phyloP scores from a whole-genome alignment of 2,113 vertebrate species.

The Mustelus asterias region DNA sequence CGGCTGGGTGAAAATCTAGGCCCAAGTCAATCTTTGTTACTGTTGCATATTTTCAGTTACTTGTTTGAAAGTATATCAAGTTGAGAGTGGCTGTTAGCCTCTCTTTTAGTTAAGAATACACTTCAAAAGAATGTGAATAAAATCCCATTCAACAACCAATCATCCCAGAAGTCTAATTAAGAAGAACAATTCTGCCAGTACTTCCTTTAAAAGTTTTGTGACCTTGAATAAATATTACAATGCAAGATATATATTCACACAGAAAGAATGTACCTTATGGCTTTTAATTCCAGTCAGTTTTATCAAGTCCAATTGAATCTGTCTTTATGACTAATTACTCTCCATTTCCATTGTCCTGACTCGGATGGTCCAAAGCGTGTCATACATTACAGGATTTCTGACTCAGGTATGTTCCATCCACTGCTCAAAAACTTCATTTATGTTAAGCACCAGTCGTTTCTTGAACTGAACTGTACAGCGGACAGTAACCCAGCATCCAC shows the following conservation, averaged over 20 bases:
- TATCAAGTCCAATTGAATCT: background rate
- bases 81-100: background rate
- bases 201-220: background rate
- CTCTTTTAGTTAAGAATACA: background rate
- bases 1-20: too few species aligned
- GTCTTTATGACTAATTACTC: background rate
- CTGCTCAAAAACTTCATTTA: background rate
- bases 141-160: background rate
- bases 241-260: background rate
- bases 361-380: background rate
- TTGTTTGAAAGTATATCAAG: background rate
- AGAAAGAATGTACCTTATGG: background rate
- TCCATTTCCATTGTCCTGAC: background rate
- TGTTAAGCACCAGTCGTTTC: background rate
- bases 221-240: background rate
- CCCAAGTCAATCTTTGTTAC: background rate
- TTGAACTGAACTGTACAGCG: constrained; percentile 1
- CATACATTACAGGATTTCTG: constrained; percentile 6
- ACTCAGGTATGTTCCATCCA: background rate
- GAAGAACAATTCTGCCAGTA: background rate
- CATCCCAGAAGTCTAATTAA: background rate
- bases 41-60: background rate
- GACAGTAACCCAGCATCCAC: constrained; percentile 2
- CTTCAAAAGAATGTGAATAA: background rate
- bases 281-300: background rate